A percentile compares a stretch with the other conserved stretches of the same genome.
Evolutionary conservation across 2,888 invertebrate genomes (phyloP).

Genomic region (Zygothrica quintamaculata): DNA sequence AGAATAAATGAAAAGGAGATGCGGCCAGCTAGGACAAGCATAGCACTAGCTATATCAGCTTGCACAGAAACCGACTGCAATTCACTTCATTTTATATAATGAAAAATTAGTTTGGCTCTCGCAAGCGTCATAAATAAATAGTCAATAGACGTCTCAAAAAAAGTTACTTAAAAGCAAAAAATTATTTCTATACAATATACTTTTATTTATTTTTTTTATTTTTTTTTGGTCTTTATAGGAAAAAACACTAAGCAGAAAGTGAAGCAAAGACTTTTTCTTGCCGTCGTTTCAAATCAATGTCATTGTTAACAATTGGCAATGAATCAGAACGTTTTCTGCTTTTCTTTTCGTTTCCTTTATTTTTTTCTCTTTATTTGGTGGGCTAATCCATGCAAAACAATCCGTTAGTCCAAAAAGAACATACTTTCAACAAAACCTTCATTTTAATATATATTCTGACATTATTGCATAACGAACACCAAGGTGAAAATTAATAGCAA

Average conservation of each 20-base stretch:
- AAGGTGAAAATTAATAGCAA: constrained; percentile 64
- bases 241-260: background rate
- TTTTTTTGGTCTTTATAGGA: background rate
- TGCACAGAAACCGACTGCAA: constrained; percentile 55
- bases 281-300: constrained; percentile 11
- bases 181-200: background rate
- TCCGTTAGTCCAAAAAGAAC: constrained; percentile 14
- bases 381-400: constrained; percentile 67
- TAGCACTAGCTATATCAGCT: constrained; percentile 2
- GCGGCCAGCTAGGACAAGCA: constrained; percentile 41
- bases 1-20: constrained; percentile 70
- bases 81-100: constrained; percentile 77
- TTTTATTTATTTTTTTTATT: constrained; percentile 4
- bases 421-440: constrained; percentile 5
- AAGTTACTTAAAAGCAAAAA: constrained; percentile 20
- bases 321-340: background rate
- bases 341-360: background rate
- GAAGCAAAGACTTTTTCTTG: constrained; percentile 2
- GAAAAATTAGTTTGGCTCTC: constrained; percentile 72
- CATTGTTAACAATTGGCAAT: background rate
- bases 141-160: constrained; percentile 47
- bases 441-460: constrained; percentile 17
- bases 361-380: constrained; percentile 12
- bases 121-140: constrained; percentile 70
- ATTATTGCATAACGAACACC: constrained; percentile 16